Evolutionary conservation across 2,888 invertebrate species (phyloP).

Genomic region (Exocentrus adspersus): DNA sequence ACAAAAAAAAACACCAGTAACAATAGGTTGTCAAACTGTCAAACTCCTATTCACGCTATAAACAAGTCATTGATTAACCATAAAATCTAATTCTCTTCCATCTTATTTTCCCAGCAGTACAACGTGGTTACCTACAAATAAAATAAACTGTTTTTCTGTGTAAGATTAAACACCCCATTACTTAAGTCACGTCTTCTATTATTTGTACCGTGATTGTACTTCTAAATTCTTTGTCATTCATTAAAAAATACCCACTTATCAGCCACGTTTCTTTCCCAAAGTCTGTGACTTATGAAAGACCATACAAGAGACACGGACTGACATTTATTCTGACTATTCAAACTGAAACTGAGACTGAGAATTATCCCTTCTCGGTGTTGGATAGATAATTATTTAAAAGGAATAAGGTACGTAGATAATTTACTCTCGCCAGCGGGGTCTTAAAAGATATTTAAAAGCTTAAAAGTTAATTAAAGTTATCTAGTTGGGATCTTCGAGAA

Average conservation of each 20-base stretch:
- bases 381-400: conserved; percentile 17
- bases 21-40: too few species aligned
- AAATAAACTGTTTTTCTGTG: too few species aligned
- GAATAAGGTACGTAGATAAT: conserved; percentile 10
- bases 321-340: not conserved
- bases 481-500: not conserved
- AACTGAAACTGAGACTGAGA: not conserved
- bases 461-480: conserved; percentile 18
- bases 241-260: not conserved
- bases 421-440: conserved; percentile 9
- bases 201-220: not conserved
- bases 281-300: not conserved
- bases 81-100: too few species aligned
- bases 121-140: too few species aligned
- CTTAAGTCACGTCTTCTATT: too few species aligned
- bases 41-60: too few species aligned
- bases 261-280: not conserved
- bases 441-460: conserved; percentile 19
- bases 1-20: too few species aligned
- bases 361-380: not conserved
- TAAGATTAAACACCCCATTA: too few species aligned
- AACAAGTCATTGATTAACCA: too few species aligned
- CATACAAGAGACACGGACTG: not conserved
- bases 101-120: too few species aligned
- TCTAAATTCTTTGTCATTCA: not conserved